Percentiles rank a stretch among this genome's conserved stretches.
Evolutionary conservation across 2,888 invertebrate genomes (phyloP).

Genomic region (Leptinotarsa rubiginosa): DNA sequence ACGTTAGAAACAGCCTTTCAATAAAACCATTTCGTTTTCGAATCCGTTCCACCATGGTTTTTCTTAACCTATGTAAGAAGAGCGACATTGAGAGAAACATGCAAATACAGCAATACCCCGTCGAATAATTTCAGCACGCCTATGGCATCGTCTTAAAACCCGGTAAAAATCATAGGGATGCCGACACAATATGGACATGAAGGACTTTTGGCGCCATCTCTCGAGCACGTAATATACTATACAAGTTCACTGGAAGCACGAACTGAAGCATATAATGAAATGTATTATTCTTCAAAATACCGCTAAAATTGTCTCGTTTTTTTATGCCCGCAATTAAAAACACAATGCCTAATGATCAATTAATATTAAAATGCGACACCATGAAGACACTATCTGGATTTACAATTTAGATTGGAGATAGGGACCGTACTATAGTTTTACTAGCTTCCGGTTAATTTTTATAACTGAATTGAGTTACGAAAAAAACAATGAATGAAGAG

Average conservation of each 20-base stretch:
- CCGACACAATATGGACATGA: background rate
- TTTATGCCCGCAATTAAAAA: conserved; percentile 58
- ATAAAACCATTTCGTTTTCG: too few species aligned
- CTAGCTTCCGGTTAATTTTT: background rate
- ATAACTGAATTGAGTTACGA: background rate
- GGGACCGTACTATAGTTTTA: conserved; percentile 20
- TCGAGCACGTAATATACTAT: conserved; percentile 53
- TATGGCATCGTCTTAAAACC: background rate
- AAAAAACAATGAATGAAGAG: too few species aligned
- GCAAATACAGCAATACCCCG: background rate
- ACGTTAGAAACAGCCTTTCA: too few species aligned
- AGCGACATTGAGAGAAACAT: too few species aligned
- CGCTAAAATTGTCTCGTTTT: conserved; percentile 60
- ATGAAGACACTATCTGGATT: conserved; percentile 37
- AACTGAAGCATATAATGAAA: conserved; percentile 60
- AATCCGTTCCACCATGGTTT: too few species aligned
- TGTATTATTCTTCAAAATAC: conserved; percentile 61
- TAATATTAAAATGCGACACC: conserved; percentile 51
- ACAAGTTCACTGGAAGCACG: conserved; percentile 55
- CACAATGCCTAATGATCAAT: conserved; percentile 58
- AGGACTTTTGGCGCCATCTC: conserved; percentile 51
- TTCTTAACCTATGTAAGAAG: too few species aligned
- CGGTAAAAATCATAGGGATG: background rate
- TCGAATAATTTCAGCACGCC: background rate
- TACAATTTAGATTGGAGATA: conserved; percentile 33